These are phyloP conservation scores for Tetragonula carbonaria DNA, from an alignment of 2,888 invertebrate genomes.

Conservation along the genomic window DNA sequence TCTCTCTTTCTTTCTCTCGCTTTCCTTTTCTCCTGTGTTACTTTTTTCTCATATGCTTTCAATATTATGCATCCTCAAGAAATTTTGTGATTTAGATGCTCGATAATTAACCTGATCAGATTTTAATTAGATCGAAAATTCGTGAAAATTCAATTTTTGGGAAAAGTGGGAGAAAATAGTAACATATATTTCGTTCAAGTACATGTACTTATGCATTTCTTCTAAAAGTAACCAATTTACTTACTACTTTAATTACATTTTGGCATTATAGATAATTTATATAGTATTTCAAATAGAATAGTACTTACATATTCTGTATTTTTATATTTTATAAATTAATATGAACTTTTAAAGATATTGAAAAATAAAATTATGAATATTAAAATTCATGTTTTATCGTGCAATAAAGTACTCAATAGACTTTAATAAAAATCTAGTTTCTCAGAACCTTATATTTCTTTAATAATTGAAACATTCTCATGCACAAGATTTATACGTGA, in stretches of 20 bases:
- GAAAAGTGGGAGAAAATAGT: not conserved
- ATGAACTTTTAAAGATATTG: too few species aligned
- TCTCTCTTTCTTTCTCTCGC: not conserved
- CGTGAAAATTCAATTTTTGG: not conserved
- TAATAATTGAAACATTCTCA: too few species aligned
- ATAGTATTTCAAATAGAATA: too few species aligned
- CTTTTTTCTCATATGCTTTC: not conserved
- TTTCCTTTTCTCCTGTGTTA: not conserved
- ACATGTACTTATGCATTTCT: too few species aligned
- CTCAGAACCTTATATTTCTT: too few species aligned
- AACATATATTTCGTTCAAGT: not conserved
- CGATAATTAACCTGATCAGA: not conserved
- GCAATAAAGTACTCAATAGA: too few species aligned
- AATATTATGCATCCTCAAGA: not conserved
- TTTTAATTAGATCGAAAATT: not conserved
- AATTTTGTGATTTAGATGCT: not conserved
- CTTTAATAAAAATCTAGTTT: too few species aligned
- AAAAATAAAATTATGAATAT: too few species aligned
- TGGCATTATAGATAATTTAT: not conserved
- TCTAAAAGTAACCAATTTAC: not conserved
- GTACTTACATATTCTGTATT: too few species aligned
- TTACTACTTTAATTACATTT: not conserved
- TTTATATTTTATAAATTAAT: not conserved
- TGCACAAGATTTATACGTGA: too few species aligned
- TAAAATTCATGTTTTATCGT: too few species aligned